Evolutionary conservation across 2,113 vertebrate genomes (phyloP).

Genomic region (Telmatochromis brichardi): DNA sequence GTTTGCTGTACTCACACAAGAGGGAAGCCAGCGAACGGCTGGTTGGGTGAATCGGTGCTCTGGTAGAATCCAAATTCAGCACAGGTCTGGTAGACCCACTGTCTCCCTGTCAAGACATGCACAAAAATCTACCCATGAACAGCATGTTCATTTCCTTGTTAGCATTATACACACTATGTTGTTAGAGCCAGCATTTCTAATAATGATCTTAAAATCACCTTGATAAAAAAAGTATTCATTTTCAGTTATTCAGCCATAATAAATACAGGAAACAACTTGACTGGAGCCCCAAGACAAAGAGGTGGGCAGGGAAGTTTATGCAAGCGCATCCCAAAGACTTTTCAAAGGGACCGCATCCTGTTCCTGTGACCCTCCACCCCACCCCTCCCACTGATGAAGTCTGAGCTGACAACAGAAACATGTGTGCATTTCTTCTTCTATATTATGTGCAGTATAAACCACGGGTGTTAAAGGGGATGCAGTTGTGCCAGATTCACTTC

Average conservation of each 20-base stretch:
- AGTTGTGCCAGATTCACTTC: neutral
- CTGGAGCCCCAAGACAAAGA: neutral
- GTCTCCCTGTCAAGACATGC: slow-evolving; percentile 47
- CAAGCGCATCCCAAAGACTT: neutral
- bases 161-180: neutral
- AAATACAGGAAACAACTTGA: neutral
- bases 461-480: neutral
- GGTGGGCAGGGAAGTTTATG: neutral
- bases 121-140: neutral
- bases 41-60: slow-evolving; percentile 63
- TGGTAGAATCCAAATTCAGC: slow-evolving; percentile 75
- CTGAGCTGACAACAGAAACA: slow-evolving; percentile 1
- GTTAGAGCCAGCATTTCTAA: neutral
- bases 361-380: neutral
- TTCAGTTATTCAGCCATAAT: neutral
- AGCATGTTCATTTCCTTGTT: neutral
- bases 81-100: slow-evolving; percentile 68
- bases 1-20: slow-evolving; percentile 55
- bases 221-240: neutral
- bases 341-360: slow-evolving; percentile 21
- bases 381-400: neutral
- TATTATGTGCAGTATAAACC: neutral
- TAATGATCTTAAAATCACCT: neutral
- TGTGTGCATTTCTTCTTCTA: neutral
- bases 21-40: slow-evolving; percentile 64